These are phyloP conservation scores for Elegia similella DNA, from an alignment of 2,888 invertebrate species.

Conservation along the genomic window DNA sequence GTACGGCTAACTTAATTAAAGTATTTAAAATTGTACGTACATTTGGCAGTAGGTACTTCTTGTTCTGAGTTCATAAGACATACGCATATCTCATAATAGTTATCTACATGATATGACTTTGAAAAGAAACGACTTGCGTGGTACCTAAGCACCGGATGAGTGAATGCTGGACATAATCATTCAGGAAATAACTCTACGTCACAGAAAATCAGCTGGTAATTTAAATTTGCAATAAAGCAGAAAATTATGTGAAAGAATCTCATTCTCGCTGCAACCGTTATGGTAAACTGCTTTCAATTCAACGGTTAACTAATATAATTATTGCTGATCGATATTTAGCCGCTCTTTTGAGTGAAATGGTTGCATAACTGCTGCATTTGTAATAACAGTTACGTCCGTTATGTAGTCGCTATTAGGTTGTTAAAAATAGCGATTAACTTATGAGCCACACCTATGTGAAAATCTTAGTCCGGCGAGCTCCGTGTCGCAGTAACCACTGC, in stretches of 20 bases:
- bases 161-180: background rate
- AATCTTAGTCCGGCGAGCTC: too few species aligned
- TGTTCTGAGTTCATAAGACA: too few species aligned
- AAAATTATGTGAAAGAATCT: slow-evolving; percentile 12
- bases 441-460: background rate
- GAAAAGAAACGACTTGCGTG: too few species aligned
- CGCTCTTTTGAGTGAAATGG: slow-evolving; percentile 2
- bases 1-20: too few species aligned
- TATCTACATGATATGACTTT: too few species aligned
- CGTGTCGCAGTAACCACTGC: too few species aligned
- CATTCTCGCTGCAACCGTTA: slow-evolving; percentile 6
- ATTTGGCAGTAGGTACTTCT: too few species aligned
- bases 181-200: slow-evolving; percentile 3
- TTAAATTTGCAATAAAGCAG: slow-evolving; percentile 2
- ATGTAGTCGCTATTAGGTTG: background rate
- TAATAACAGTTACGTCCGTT: background rate
- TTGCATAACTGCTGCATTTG: slow-evolving; percentile 4
- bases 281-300: slow-evolving; percentile 10
- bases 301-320: slow-evolving; percentile 7
- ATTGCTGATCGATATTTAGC: background rate
- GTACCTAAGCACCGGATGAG: background rate
- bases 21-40: too few species aligned
- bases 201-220: background rate
- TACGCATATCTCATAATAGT: too few species aligned
- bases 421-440: background rate